phyloP scores from a whole-genome alignment of 2,113 vertebrate genomes.

The Saiga tatarica region DNA sequence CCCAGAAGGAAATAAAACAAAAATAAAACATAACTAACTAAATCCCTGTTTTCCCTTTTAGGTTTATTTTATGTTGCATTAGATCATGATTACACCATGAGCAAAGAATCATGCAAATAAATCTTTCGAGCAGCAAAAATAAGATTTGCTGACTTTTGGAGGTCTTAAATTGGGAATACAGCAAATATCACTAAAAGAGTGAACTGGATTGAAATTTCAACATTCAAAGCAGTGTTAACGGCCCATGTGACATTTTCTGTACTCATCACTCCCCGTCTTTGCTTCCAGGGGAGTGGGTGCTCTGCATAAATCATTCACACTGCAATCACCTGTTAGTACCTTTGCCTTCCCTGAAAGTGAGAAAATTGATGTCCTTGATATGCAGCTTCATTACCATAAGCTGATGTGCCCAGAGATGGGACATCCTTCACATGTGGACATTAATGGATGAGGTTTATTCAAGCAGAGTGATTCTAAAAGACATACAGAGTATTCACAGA shows the following conservation, averaged over 20 bases:
- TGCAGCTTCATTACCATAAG: not conserved
- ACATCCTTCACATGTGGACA: not conserved
- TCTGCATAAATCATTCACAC: constrained; percentile 61
- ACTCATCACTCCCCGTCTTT: not conserved
- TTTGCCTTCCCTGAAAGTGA: constrained; percentile 89
- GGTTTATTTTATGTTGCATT: not conserved
- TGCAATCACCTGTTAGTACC: constrained; percentile 79
- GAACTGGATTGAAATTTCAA: constrained; percentile 43
- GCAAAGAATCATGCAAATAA: not conserved
- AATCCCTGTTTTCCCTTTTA: not conserved
- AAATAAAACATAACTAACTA: not conserved
- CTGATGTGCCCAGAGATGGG: not conserved
- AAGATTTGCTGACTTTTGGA: not conserved
- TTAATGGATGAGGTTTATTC: not conserved
- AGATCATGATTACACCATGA: not conserved
- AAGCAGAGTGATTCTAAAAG: not conserved
- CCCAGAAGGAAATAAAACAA: constrained; percentile 4
- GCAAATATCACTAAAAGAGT: not conserved
- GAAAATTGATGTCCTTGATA: constrained; percentile 25
- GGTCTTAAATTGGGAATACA: constrained; percentile 40
- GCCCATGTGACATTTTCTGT: constrained; percentile 60
- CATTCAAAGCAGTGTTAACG: constrained; percentile 56
- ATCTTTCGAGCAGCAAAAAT: not conserved
- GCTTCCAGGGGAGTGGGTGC: constrained; percentile 5
- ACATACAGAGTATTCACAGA: not conserved